These are phyloP conservation scores for Passer montanus DNA, from an alignment of 2,113 vertebrate genomes.

Conservation along the genomic window DNA sequence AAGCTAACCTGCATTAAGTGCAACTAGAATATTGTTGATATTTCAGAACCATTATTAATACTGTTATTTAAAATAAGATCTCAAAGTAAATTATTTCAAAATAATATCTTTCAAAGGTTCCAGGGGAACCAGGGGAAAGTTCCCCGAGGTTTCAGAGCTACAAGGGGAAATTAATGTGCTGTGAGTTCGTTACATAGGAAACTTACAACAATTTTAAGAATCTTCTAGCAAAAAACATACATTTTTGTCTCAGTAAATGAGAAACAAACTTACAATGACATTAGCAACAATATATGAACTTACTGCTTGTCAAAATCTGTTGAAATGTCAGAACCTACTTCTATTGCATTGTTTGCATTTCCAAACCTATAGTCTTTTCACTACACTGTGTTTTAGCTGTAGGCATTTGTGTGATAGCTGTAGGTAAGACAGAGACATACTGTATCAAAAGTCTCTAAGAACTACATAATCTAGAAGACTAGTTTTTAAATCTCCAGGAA, in stretches of 20 bases:
- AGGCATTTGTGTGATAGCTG: background rate
- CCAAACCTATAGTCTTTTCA: background rate
- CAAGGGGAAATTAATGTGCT: background rate
- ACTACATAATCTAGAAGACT: background rate
- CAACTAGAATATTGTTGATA: background rate
- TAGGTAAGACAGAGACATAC: background rate
- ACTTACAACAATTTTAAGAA: background rate
- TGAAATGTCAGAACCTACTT: background rate
- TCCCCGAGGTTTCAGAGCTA: background rate
- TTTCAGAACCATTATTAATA: background rate
- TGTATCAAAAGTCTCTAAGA: background rate
- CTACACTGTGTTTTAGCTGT: background rate
- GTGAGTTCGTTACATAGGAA: fast-evolving
- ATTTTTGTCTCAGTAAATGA: background rate
- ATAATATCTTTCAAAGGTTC: background rate
- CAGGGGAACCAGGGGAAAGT: background rate
- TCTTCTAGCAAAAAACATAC: background rate
- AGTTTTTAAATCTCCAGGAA: background rate
- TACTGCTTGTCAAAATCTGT: background rate
- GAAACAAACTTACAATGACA: background rate
- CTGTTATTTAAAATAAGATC: background rate
- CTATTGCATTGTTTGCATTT: background rate
- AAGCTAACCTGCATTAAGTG: background rate
- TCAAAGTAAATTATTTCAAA: background rate
- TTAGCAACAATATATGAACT: background rate